Percentiles rank a stretch among this genome's conserved stretches.
phyloP scores from a whole-genome alignment of 1,140 invertebrate species.

The Gonatopus flavifemur region DNA sequence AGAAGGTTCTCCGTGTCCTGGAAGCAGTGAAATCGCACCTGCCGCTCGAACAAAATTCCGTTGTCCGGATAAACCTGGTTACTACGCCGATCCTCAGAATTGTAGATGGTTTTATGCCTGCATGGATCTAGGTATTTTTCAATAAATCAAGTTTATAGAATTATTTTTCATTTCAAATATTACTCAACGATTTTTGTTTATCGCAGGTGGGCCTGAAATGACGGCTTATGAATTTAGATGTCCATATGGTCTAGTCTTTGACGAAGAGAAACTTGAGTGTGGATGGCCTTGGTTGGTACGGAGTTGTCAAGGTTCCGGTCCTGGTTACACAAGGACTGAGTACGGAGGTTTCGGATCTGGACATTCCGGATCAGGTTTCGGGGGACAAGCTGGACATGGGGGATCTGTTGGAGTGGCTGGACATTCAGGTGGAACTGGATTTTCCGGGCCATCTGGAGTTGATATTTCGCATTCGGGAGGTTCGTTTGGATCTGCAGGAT shows the following conservation, averaged over 20 bases:
- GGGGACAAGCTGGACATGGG: constrained; percentile 7
- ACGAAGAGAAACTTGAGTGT: constrained; percentile 70
- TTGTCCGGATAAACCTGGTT: constrained; percentile 65
- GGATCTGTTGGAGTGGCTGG: constrained; percentile 7
- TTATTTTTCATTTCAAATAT: constrained; percentile 4
- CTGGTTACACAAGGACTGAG: constrained; percentile 9
- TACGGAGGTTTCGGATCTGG: constrained; percentile 2
- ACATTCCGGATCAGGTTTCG: not conserved
- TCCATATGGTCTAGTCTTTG: constrained; percentile 80
- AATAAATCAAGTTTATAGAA: not conserved
- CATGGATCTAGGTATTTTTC: constrained; percentile 67
- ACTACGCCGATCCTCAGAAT: constrained; percentile 80
- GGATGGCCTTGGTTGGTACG: constrained; percentile 83
- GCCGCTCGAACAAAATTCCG: constrained; percentile 66
- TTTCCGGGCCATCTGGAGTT: constrained; percentile 1
- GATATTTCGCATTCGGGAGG: not conserved
- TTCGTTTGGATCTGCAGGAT: not conserved
- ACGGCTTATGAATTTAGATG: constrained; percentile 82
- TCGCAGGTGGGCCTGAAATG: constrained; percentile 49
- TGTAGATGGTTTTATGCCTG: constrained; percentile 87
- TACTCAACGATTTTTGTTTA: constrained; percentile 6
- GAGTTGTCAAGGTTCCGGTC: constrained; percentile 61
- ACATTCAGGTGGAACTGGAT: constrained; percentile 7
- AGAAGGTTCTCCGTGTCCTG: constrained; percentile 70
- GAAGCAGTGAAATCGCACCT: constrained; percentile 74